A percentile compares a stretch with the other conserved stretches of the same genome.
These are phyloP conservation scores for Anthoscopus minutus DNA, from an alignment of 2,113 vertebrate species.

Conservation along the genomic window DNA sequence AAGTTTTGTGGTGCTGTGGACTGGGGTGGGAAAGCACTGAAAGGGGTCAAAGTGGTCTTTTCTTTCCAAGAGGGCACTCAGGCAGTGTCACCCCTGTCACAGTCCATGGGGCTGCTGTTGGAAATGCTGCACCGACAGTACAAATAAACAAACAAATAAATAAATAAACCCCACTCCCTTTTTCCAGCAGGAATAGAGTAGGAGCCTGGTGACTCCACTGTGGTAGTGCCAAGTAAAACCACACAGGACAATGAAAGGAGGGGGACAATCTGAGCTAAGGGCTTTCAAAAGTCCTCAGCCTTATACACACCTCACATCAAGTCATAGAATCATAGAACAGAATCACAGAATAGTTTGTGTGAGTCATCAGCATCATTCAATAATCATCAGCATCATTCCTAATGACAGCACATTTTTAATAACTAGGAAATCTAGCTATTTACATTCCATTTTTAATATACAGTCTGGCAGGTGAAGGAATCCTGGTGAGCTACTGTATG, in stretches of 20 bases:
- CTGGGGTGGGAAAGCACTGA: background rate
- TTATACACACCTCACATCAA: background rate
- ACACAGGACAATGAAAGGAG: background rate
- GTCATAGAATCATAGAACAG: background rate
- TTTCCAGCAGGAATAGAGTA: background rate
- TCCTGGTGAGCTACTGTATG: background rate
- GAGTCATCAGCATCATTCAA: background rate
- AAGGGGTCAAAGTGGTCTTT: background rate
- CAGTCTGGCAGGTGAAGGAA: background rate
- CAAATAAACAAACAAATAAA: background rate
- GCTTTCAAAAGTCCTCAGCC: background rate
- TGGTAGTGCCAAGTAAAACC: background rate
- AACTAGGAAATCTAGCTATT: background rate
- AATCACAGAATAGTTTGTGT: background rate
- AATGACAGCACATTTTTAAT: background rate
- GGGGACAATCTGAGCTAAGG: background rate
- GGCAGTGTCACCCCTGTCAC: background rate
- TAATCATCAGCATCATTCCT: no score
- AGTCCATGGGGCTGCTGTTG: background rate
- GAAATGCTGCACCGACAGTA: background rate
- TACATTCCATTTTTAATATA: background rate
- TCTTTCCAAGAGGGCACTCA: background rate
- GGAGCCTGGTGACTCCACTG: background rate
- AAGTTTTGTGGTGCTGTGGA: background rate
- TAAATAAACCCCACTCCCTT: background rate